Evolutionary conservation across 30 jellyfish, hydroid and myxozoan species (phyloP), one percentile per base, ranked within the genome.

Genomic region (Pelagia noctiluca): DNA sequence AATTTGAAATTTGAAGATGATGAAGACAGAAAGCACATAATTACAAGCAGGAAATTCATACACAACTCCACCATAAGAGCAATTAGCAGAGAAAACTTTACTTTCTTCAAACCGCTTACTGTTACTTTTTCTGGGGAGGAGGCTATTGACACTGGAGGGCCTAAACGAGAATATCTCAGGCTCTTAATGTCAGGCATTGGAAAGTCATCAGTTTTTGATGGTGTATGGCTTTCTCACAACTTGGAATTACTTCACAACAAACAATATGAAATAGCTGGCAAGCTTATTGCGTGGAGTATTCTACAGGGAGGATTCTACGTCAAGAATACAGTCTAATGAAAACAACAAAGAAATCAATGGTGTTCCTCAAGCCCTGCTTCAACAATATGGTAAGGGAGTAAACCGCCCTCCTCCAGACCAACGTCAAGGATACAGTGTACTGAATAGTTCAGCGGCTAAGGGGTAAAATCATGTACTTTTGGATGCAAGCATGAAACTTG

Each of bases 371-470:
- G 57, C 57, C 57, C 8, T 5, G 12, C 57, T 42, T 42, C 57
- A 42, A 42, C 12, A 16, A 42, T 42, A 42, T 42, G 57, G 57
- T 42, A 42, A 5, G 57, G 57, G 16, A 42, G 8, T 42, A 8
- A 42, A 42, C 16, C 16, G 57, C 57, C 57, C 57, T 42, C 57
- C 57, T 42, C 57, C 57, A 42, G 57, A 8, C 57, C 57, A 42
- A 42, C 57, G 12, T 42, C 57, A 42, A 42, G 57, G 57, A 42
- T 42, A 42, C 57, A 42, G 57, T 42, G 57, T 42, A 5, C 57
- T 42, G 57, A 42, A 42, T 16, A 42, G 8, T 42, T 16, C 57
- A 42, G 16, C 8, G 8, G 16, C 57, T 42, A 5, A 8, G 16
- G 8, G 16, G 12, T 42, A 5, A 42, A 42, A 42, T 42, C 16